Evolutionary conservation across 1,140 invertebrate species (phyloP).

Genomic region (Heliconius nattereri): DNA sequence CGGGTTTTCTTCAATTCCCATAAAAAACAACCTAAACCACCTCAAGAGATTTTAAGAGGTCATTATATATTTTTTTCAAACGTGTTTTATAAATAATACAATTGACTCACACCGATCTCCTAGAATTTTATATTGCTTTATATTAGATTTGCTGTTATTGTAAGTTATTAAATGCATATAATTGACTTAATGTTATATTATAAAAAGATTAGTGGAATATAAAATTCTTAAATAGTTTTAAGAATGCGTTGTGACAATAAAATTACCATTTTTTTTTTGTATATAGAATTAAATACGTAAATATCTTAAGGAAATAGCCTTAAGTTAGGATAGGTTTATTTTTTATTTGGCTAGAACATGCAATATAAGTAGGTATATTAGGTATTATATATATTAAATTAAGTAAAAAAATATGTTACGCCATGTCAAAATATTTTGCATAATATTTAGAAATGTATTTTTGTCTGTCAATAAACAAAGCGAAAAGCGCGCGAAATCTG

Average conservation of each 20-base stretch:
- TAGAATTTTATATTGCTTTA: constrained; percentile 11
- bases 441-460: constrained; percentile 45
- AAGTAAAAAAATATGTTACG: not conserved
- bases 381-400: not conserved
- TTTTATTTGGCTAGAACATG: too few relatives aligned
- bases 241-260: not conserved
- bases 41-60: constrained; percentile 49
- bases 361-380: not conserved
- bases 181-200: constrained; percentile 10
- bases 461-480: constrained; percentile 62
- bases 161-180: not conserved
- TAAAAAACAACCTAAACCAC: constrained; percentile 50
- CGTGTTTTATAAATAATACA: constrained; percentile 53
- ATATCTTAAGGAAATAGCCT: not conserved
- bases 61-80: constrained; percentile 52
- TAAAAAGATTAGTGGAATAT: constrained; percentile 10
- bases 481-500: constrained; percentile 66
- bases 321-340: too few relatives aligned
- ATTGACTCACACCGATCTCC: constrained; percentile 41
- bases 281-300: not conserved
- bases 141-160: constrained; percentile 8
- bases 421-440: not conserved
- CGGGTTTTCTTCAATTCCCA: constrained; percentile 50
- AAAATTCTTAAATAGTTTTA: not conserved
- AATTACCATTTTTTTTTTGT: not conserved